Percentiles rank a stretch among this genome's conserved stretches.
Evolutionary conservation across 2,797 vertebrate species (phyloP).

Genomic region (Acrossocheilus wenchowensis): DNA sequence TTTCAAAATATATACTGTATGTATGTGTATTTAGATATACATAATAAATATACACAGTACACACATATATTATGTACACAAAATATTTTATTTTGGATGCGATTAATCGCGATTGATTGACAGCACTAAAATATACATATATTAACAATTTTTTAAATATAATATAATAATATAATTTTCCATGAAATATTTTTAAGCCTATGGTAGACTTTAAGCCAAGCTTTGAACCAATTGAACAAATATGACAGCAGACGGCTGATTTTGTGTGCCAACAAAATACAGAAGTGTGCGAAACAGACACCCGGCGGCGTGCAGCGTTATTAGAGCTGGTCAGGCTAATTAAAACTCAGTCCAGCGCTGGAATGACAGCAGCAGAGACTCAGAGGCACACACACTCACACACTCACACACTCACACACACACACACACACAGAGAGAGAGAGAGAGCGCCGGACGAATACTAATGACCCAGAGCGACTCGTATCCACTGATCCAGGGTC

Average conservation of each 20-base stretch:
- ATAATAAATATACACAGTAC: too few relatives aligned
- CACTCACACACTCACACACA: too few relatives aligned
- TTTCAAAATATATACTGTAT: too few relatives aligned
- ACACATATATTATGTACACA: too few relatives aligned
- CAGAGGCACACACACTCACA: neutral
- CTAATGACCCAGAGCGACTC: neutral
- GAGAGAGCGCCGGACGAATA: neutral
- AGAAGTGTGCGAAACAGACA: neutral
- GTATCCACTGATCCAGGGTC: slow-evolving; percentile 14
- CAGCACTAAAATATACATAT: too few relatives aligned
- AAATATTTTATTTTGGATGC: too few relatives aligned
- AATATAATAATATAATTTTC: neutral
- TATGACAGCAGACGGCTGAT: neutral
- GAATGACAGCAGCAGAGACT: neutral
- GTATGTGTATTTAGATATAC: too few relatives aligned
- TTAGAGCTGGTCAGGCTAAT: slow-evolving; percentile 29
- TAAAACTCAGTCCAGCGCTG: slow-evolving; percentile 24
- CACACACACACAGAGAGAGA: neutral
- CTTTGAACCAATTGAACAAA: neutral
- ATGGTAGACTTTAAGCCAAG: neutral
- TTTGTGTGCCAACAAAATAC: neutral
- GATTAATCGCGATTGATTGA: too few relatives aligned
- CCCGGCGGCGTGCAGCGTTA: neutral
- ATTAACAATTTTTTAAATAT: too few relatives aligned
- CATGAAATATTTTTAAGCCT: neutral